Conservation (phyloP, 2,888 invertebrate genomes). For the Cybosia mesomella region DNA sequence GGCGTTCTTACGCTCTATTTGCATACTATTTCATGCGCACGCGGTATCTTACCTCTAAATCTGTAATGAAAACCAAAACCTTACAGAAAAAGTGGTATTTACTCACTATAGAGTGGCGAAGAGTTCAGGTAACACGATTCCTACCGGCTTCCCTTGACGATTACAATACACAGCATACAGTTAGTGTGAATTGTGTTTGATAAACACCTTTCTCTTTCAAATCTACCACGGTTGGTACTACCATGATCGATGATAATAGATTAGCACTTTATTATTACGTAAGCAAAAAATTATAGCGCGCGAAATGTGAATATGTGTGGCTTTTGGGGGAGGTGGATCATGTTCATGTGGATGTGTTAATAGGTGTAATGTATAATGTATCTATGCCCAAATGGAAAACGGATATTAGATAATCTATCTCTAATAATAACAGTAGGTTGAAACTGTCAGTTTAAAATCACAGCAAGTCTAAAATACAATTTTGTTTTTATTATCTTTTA, state of each 20-base stretch:
- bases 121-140: not conserved
- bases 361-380: not conserved
- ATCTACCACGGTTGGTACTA: too few species aligned
- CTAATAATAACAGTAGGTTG: not conserved
- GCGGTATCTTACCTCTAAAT: too few species aligned
- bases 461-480: too few species aligned
- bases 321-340: too few species aligned
- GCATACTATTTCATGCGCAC: too few species aligned
- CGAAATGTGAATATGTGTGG: not conserved
- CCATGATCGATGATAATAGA: too few species aligned
- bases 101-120: not conserved
- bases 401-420: constrained; percentile 12
- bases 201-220: too few species aligned
- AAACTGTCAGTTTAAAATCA: not conserved
- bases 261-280: not conserved
- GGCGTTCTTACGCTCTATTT: too few species aligned
- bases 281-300: too few species aligned
- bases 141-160: not conserved
- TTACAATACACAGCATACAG: too few species aligned
- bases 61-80: not conserved
- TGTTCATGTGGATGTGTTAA: not conserved
- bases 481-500: too few species aligned
- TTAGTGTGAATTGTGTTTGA: too few species aligned
- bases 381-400: not conserved
- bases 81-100: not conserved